A percentile compares a stretch with the other conserved stretches of the same genome.
phyloP scores from a whole-genome alignment of 2,797 vertebrate genomes.

The Artibeus lituratus region DNA sequence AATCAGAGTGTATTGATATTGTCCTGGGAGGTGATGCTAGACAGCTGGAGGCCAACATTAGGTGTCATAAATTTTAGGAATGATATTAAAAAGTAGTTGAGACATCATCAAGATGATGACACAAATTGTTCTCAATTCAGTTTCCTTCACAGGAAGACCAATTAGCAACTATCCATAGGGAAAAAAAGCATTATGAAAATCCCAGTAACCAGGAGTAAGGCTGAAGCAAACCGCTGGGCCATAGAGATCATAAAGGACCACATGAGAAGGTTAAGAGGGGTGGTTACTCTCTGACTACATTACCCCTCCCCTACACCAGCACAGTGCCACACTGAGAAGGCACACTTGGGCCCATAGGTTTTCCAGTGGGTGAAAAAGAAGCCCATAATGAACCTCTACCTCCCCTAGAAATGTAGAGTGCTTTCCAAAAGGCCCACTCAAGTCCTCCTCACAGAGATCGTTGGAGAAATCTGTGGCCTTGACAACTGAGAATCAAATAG shows the following conservation, averaged over 20 bases:
- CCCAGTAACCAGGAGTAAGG: not conserved
- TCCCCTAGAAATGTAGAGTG: not conserved
- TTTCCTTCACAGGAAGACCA: not conserved
- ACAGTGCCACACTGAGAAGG: not conserved
- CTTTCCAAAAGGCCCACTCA: not conserved
- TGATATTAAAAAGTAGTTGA: not conserved
- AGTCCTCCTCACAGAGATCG: not conserved
- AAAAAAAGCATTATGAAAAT: not conserved
- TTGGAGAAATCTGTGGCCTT: not conserved
- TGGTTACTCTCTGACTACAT: not conserved
- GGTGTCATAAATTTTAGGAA: not conserved
- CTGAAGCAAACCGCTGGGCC: not conserved
- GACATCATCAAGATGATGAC: not conserved
- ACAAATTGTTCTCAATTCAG: not conserved
- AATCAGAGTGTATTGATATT: not conserved
- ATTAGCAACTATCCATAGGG: not conserved
- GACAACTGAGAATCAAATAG: not conserved
- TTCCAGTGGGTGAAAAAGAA: not conserved
- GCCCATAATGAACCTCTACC: not conserved
- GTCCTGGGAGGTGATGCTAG: not conserved
- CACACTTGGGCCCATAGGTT: not conserved
- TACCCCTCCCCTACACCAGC: not conserved
- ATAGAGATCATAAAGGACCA: not conserved
- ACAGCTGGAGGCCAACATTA: not conserved
- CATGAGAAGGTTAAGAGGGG: not conserved